Conservation (phyloP, 2,113 vertebrate species). For the Fregata magnificens region DNA sequence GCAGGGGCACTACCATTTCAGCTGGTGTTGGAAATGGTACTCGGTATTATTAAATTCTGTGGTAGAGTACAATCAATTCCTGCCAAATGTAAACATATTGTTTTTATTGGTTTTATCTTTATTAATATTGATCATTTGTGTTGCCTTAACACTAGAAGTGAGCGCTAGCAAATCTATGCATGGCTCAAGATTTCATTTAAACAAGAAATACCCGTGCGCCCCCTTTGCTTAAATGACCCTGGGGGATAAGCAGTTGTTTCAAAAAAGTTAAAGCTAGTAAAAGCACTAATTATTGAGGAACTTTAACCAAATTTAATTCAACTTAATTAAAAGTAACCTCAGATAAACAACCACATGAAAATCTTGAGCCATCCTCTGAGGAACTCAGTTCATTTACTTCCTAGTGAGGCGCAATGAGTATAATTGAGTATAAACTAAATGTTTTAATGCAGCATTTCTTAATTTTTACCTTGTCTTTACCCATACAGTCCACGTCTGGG, state of each 20-base stretch:
- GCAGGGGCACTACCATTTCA: not conserved
- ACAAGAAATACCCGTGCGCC: not conserved
- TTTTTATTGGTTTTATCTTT: not conserved
- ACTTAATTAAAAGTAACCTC: not conserved
- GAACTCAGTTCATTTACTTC: not conserved
- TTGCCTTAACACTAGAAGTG: not conserved
- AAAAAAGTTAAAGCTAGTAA: not conserved
- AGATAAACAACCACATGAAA: not conserved
- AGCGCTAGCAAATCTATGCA: accelerated
- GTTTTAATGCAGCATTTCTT: not conserved
- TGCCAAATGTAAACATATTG: not conserved
- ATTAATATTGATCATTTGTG: not conserved
- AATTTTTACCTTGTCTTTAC: not conserved
- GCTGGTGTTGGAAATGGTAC: not conserved
- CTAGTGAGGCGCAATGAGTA: not conserved
- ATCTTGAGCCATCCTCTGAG: not conserved
- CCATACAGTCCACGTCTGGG: not conserved
- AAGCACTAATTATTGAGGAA: not conserved
- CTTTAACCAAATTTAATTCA: not conserved
- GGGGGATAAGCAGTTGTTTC: not conserved
- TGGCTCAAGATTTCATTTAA: not conserved
- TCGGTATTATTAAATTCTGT: not conserved
- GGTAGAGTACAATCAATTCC: not conserved
- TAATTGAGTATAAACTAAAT: not conserved
- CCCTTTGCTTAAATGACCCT: not conserved